phyloP scores from a whole-genome alignment of 2,113 vertebrate species.

The Pteronura brasiliensis region DNA sequence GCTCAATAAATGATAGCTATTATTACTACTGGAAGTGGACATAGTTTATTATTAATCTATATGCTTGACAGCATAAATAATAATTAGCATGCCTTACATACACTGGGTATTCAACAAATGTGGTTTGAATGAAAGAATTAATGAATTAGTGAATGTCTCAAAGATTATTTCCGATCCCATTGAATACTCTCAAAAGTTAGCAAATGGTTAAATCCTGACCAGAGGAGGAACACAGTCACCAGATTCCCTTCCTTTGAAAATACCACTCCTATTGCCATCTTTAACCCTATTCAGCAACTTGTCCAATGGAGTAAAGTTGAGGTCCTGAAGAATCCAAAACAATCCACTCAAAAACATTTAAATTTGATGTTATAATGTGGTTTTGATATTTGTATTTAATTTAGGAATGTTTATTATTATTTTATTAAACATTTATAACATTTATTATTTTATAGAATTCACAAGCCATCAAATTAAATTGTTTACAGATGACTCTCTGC shows the following conservation, averaged over 20 bases:
- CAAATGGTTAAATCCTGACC: background rate
- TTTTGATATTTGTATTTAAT: slow-evolving; percentile 30
- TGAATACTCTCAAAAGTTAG: background rate
- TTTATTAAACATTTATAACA: background rate
- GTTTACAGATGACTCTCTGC: background rate
- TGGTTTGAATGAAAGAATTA: background rate
- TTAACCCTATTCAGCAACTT: background rate
- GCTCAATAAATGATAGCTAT: background rate
- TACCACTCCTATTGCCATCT: background rate
- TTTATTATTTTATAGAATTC: slow-evolving; percentile 27
- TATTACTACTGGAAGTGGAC: background rate
- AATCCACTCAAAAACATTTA: background rate
- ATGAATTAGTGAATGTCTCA: background rate
- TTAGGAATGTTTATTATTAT: background rate
- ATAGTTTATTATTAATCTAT: background rate
- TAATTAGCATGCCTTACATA: background rate
- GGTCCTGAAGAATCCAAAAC: background rate
- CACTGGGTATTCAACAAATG: background rate
- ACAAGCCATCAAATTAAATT: background rate
- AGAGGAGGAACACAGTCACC: background rate
- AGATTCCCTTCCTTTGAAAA: background rate
- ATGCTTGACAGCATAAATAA: slow-evolving; percentile 23
- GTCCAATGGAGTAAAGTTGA: background rate
- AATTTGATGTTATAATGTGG: background rate
- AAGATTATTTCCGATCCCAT: background rate